phyloP scores from a whole-genome alignment of 2,113 vertebrate genomes.

The Baryphthengus martii region DNA sequence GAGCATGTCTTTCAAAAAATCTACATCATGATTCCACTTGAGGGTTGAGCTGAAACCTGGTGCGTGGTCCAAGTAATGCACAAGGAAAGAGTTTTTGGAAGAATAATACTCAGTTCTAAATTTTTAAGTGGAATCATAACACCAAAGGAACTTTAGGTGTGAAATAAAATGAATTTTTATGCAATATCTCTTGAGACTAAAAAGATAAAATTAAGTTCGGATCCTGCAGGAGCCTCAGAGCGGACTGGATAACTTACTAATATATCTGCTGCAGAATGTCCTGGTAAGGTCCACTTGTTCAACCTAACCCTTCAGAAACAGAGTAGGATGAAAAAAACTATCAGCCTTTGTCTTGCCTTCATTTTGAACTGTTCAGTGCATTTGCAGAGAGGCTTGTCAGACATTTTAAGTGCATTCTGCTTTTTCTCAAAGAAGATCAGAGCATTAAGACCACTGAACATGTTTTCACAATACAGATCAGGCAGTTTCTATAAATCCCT shows the following conservation, averaged over 20 bases:
- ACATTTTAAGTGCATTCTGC: not conserved
- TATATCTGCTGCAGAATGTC: not conserved
- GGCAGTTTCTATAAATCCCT: not conserved
- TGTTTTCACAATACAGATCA: fast-evolving
- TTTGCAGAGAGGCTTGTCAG: not conserved
- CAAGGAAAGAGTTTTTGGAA: not conserved
- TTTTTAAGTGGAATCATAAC: not conserved
- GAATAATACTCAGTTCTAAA: not conserved
- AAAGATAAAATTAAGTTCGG: not conserved
- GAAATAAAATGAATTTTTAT: not conserved
- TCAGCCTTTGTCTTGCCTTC: not conserved
- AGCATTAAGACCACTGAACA: not conserved
- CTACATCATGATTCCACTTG: not conserved
- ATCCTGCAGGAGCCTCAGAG: not conserved
- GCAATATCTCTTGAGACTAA: not conserved
- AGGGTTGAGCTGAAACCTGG: not conserved
- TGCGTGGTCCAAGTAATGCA: not conserved
- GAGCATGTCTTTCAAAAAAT: not conserved
- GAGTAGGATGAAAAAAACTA: not conserved
- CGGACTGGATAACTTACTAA: fast-evolving
- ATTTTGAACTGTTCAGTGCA: not conserved
- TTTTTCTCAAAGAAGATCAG: not conserved
- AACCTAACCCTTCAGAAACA: not conserved
- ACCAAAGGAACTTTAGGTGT: not conserved
- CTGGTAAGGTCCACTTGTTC: not conserved